These are phyloP conservation scores for Adelognathus sp. DNA, from an alignment of 2,888 invertebrate species.

Conservation along the genomic window DNA sequence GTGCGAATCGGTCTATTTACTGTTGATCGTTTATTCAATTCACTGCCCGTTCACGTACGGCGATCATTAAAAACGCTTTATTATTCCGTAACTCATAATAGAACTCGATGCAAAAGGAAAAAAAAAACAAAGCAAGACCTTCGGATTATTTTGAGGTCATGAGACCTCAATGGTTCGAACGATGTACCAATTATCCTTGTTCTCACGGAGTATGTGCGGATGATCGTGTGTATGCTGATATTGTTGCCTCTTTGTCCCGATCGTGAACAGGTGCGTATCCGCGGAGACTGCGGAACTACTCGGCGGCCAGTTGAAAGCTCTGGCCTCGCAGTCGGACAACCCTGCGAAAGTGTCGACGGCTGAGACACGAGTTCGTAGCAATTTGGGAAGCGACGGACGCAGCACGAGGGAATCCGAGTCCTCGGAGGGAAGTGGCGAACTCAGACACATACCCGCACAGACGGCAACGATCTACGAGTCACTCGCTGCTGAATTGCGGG, in stretches of 20 bases:
- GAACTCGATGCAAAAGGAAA: not conserved
- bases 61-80: not conserved
- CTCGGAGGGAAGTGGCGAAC: conserved; percentile 88
- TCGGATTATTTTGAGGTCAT: not conserved
- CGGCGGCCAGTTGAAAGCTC: conserved; percentile 90
- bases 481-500: conserved; percentile 94
- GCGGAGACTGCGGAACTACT: conserved; percentile 95
- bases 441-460: conserved; percentile 87
- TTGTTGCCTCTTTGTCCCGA: no score
- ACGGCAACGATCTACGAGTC: conserved; percentile 93
- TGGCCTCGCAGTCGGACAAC: conserved; percentile 82
- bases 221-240: no score
- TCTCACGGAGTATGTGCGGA: not conserved
- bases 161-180: not conserved
- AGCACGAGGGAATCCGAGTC: conserved; percentile 87
- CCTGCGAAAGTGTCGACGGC: conserved; percentile 82
- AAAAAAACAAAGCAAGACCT: not conserved
- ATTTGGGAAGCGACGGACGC: conserved; percentile 83
- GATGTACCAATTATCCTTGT: not conserved
- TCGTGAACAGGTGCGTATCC: conserved; percentile 95
- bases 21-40: not conserved
- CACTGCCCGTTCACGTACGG: not conserved
- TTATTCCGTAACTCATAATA: not conserved
- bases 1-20: conserved; percentile 19
- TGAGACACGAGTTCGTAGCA: conserved; percentile 93